Conservation (phyloP, 2,888 invertebrate species). For the Cosmopolites sordidus region DNA sequence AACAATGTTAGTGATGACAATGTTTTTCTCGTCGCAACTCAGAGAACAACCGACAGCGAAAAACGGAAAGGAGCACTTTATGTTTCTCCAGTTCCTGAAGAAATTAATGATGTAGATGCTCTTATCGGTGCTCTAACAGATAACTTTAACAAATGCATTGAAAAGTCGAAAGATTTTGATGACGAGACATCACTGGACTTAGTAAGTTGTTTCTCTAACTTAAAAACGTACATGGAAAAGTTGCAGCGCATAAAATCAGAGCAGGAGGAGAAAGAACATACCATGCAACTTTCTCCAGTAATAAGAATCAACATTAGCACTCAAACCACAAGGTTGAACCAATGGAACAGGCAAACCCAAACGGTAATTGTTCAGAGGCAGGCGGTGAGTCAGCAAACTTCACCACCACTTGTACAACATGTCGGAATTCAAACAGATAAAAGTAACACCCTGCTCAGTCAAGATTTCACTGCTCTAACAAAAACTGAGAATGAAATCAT, state of each 20-base stretch:
- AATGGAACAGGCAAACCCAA: not conserved
- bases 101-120: not conserved
- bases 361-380: not conserved
- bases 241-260: conserved; percentile 4
- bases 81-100: conserved; percentile 1
- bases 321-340: conserved; percentile 2
- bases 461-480: too few relatives aligned
- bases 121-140: conserved; percentile 2
- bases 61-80: not conserved
- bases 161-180: conserved; percentile 3
- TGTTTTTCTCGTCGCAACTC: conserved; percentile 11
- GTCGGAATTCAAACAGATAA: not conserved
- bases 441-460: not conserved
- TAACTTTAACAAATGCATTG: conserved; percentile 8
- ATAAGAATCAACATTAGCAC: not conserved
- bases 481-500: too few relatives aligned
- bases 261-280: not conserved
- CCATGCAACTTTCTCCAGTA: not conserved
- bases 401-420: not conserved
- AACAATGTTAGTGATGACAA: conserved; percentile 4
- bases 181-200: not conserved
- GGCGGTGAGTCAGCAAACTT: not conserved
- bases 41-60: not conserved
- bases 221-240: conserved; percentile 15
- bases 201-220: conserved; percentile 15